phyloP scores from a whole-genome alignment of 2,888 invertebrate species.

The Altica lythri region DNA sequence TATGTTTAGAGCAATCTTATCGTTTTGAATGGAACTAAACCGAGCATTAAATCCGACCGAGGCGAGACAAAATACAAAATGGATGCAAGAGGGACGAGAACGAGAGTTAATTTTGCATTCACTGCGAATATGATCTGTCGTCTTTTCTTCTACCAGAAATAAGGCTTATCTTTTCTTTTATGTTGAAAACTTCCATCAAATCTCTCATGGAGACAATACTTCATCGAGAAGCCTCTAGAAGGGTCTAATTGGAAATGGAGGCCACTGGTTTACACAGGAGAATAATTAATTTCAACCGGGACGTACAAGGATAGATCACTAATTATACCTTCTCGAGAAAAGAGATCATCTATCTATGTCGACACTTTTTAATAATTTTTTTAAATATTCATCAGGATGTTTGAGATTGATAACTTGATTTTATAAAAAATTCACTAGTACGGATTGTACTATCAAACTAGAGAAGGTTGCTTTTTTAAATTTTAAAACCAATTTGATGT shows the following conservation, averaged over 20 bases:
- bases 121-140: slow-evolving; percentile 52
- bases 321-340: slow-evolving; percentile 23
- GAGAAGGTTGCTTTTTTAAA: too few relatives aligned
- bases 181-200: slow-evolving; percentile 50
- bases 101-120: slow-evolving; percentile 52
- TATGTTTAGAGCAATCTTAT: slow-evolving; percentile 52
- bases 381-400: too few relatives aligned
- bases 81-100: slow-evolving; percentile 42
- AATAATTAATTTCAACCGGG: slow-evolving; percentile 31
- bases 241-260: slow-evolving; percentile 48
- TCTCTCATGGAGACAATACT: slow-evolving; percentile 52
- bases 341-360: slow-evolving; percentile 25
- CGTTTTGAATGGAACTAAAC: slow-evolving; percentile 49
- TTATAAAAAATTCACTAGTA: too few relatives aligned
- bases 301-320: slow-evolving; percentile 28
- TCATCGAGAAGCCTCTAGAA: slow-evolving; percentile 47
- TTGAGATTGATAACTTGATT: too few relatives aligned
- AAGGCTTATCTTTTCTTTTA: slow-evolving; percentile 53
- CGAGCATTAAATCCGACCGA: slow-evolving; percentile 50
- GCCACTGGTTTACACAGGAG: slow-evolving; percentile 31
- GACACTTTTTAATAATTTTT: slow-evolving; percentile 9
- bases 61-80: slow-evolving; percentile 27
- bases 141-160: slow-evolving; percentile 50
- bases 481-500: too few relatives aligned
- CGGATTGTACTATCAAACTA: too few relatives aligned